A percentile compares a stretch with the other conserved stretches of the same genome.
These are phyloP conservation scores for Odontothrips loti DNA, from an alignment of 2,888 invertebrate genomes.

Conservation along the genomic window DNA sequence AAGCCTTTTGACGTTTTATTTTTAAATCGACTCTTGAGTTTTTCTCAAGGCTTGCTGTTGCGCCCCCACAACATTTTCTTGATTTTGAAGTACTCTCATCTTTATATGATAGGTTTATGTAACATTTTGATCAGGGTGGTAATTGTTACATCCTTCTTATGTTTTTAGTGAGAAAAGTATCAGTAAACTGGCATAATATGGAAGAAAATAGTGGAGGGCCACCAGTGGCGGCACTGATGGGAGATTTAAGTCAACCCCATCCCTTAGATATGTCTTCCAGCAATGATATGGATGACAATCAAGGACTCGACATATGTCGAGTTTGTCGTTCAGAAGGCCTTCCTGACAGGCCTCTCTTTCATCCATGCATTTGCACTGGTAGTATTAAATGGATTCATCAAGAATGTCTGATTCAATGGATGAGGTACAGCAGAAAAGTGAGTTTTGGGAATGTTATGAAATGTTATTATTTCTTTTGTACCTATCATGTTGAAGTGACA, in stretches of 20 bases:
- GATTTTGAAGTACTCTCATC: not conserved
- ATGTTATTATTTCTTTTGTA: not conserved
- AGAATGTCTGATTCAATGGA: conserved; percentile 97
- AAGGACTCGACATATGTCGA: conserved; percentile 87
- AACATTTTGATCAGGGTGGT: not conserved
- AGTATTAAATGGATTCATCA: conserved; percentile 98
- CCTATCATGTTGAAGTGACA: no score
- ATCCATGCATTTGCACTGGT: conserved; percentile 98
- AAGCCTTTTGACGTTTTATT: not conserved
- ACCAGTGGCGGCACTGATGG: conserved; percentile 5
- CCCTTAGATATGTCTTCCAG: not conserved
- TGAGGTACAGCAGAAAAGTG: conserved; percentile 84
- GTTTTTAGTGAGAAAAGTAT: not conserved
- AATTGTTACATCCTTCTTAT: not conserved
- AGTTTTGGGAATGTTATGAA: not conserved
- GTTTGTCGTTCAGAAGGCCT: conserved; percentile 95
- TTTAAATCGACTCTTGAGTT: not conserved
- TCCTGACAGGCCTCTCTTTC: conserved; percentile 87
- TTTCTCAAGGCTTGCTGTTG: not conserved
- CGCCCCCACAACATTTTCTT: not conserved
- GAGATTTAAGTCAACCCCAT: not conserved
- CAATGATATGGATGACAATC: conserved; percentile 48
- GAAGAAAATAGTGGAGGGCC: conserved; percentile 16
- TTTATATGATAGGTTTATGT: not conserved
- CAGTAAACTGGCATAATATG: not conserved